These are phyloP conservation scores for Apoda limacodes DNA, from an alignment of 2,888 invertebrate genomes.

Conservation along the genomic window DNA sequence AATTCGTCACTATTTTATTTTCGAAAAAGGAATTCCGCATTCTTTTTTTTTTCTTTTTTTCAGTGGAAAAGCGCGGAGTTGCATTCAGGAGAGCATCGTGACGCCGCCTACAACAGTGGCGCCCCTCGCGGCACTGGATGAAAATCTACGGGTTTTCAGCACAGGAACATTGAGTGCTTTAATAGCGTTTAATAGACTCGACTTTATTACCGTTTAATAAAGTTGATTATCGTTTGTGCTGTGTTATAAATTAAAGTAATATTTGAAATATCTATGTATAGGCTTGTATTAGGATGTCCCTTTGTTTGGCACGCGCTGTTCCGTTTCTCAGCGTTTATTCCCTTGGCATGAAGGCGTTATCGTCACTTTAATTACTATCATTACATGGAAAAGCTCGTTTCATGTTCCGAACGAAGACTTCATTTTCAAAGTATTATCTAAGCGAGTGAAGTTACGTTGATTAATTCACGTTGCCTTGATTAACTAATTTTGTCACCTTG, in stretches of 20 bases:
- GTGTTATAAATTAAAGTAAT: no score
- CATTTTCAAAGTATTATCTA: no score
- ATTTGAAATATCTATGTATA: constrained; percentile 26
- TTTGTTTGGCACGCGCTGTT: constrained; percentile 51
- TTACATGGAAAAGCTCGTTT: constrained; percentile 20
- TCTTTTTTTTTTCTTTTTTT: constrained; percentile 24
- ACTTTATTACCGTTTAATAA: no score
- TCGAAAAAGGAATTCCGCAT: constrained; percentile 6
- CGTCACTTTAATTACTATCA: constrained; percentile 33
- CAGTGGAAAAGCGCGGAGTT: constrained; percentile 33
- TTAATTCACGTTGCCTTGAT: no score
- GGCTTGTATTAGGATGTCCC: constrained; percentile 48
- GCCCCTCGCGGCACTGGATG: constrained; percentile 62
- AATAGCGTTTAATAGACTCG: no score
- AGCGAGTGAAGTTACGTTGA: no score
- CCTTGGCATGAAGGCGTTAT: constrained; percentile 37
- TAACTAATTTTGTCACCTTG: no score
- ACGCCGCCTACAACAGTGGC: constrained; percentile 59
- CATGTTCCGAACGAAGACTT: constrained; percentile 8
- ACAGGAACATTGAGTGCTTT: no score
- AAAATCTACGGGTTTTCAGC: constrained; percentile 31
- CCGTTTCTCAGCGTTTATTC: constrained; percentile 46
- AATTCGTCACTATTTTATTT: no score
- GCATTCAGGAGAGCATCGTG: constrained; percentile 37
- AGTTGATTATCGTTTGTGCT: no score